Base-by-base conservation (phyloP, 2,113 vertebrate genomes). In the Notechis scutatus region DNA sequence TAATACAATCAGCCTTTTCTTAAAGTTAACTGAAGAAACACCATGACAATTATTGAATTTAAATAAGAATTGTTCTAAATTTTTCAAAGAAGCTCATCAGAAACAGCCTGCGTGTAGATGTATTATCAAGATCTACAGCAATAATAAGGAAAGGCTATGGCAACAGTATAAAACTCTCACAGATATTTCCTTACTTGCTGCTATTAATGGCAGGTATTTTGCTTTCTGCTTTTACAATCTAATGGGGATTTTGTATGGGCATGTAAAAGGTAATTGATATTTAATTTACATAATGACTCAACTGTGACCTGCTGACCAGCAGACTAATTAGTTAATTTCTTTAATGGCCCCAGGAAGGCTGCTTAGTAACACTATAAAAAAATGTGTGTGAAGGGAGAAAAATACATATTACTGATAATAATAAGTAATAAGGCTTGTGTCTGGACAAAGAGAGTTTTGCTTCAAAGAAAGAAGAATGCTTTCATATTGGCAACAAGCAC, bases 271-370 rank as follows among this genome's bases (percentile, higher is more conserved):
- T 85, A 74, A 85, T 52, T 52, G 64, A 10, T 45, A 74, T 90
- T 15, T 47, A 88, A 86, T 92, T 69, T 93, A 91, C 93, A 81
- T n/a, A 64, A 86, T 88, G 20, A 88, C 2, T 47, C 88, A 50
- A 90, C 74, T 15, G 87, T 85, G 20, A 45, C 54, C 89, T 42
- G 94, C 29, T 92, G 52, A 57, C 85, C 93, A 59, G 89, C 90
- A 42, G 88, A 85, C 45, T 92, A 92, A 85, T 81, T 87, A 91
- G 59, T 47, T 90, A 14, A 89, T 45, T 87, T 29, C 26, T 87
- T 50, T 24, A 87, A 23, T 52, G 86, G 24, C 6, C 26, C 86
- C 47, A 87, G 23, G 52, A 26, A 15, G 86, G 47, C 12, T 87
- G 42, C 24, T 47, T 47, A 52, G 42, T 52, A 87, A 87, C 12